Conservation (phyloP, 2,888 invertebrate species). For the Endotricha flammealis region DNA sequence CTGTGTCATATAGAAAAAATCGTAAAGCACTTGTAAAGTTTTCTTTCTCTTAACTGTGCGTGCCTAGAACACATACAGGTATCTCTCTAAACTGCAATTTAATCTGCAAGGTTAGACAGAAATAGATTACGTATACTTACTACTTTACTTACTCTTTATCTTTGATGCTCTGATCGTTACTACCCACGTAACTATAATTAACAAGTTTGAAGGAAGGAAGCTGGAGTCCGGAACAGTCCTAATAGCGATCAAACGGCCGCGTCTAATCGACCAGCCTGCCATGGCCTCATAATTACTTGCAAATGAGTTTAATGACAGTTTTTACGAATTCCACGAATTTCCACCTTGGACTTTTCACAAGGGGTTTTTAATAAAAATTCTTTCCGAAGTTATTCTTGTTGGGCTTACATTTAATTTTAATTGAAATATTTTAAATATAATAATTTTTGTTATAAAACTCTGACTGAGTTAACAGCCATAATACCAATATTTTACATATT, state of each 20-base stretch:
- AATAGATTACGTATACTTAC: no score
- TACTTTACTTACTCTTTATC: no score
- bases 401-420: slow-evolving; percentile 16
- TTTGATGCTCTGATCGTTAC: no score
- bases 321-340: slow-evolving; percentile 26
- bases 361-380: slow-evolving; percentile 31
- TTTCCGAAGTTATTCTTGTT: slow-evolving; percentile 20
- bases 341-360: slow-evolving; percentile 23
- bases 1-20: no score
- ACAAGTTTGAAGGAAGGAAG: slow-evolving; percentile 26
- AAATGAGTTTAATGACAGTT: slow-evolving; percentile 46
- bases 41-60: no score
- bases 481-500: no score
- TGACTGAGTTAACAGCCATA: no score
- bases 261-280: slow-evolving; percentile 35
- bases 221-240: slow-evolving; percentile 24
- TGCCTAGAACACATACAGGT: no score
- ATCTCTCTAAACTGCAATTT: no score
- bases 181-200: no score
- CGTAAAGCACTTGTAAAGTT: no score
- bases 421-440: slow-evolving; percentile 14
- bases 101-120: no score
- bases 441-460: slow-evolving; percentile 10
- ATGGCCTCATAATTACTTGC: slow-evolving; percentile 45
- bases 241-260: slow-evolving; percentile 44